A percentile compares a stretch with the other conserved stretches of the same genome.
Evolutionary conservation across 2,113 vertebrate genomes (phyloP).

Genomic region (Cryptotis parvus): DNA sequence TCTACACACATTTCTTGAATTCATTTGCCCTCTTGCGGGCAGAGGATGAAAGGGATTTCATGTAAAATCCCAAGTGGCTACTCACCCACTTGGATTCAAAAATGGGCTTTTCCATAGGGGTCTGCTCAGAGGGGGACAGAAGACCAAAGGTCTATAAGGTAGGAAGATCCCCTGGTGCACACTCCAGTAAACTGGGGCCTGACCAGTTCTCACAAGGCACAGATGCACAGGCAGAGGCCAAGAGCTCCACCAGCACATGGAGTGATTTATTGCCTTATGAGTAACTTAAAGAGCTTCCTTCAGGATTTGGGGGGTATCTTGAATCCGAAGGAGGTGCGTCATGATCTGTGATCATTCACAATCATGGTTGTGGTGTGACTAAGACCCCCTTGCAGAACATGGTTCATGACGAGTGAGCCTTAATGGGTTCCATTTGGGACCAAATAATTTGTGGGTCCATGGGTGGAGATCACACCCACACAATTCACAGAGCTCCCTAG

Average conservation of each 20-base stretch:
- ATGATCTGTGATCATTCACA: not conserved
- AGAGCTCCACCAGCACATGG: not conserved
- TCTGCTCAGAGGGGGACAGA: rapidly evolving
- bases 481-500: no score
- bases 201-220: not conserved
- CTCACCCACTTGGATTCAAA: not conserved
- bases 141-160: not conserved
- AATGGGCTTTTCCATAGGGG: not conserved
- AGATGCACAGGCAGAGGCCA: not conserved
- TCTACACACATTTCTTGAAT: rapidly evolving
- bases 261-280: not conserved
- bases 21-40: not conserved
- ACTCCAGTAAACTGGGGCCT: not conserved
- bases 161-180: no score
- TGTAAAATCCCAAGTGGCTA: not conserved
- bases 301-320: not conserved
- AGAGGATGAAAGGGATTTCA: not conserved
- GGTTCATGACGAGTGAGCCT: no score
- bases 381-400: no score
- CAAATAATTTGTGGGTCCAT: no score
- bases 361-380: no score
- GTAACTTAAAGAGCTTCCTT: not conserved
- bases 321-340: no score
- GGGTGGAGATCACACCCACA: no score
- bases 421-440: no score